Base-by-base conservation (phyloP, 2,888 invertebrate species). In the Epistrophe grossulariae region DNA sequence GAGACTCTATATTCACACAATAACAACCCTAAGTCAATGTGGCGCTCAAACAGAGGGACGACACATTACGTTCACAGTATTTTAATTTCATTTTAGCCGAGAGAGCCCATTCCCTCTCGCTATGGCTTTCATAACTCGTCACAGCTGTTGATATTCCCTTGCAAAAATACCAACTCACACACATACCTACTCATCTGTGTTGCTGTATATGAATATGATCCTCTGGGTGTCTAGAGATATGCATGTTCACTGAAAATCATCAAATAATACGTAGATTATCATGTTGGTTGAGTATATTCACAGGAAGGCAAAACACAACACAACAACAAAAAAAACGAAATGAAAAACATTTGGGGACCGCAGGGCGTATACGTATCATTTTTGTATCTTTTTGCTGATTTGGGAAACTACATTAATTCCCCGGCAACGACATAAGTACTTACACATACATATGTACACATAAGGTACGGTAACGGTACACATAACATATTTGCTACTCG, bases 71-170 rank as follows among this genome's bases (percentile, higher is more conserved):
- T 82, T 83, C 68, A 83, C 78, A 78, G 76, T 77, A 84, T 84
- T 84, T 84, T 84, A 84, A 84, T 84, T 80, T 84, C 74, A 84
- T 84, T 77, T 76, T 62, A 66, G 38, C 31, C 76, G 3, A 3
- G 2, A 76, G 7, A 38, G 11, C 15, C 38, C 35, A 17, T 31
- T 11, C 62, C 8, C 45, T 13, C 19, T 38, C 50, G 40, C n/a
- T 19, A 40, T 35, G 17, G 24, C 28, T 55, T 70, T 70, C 55
- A 74, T 52, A 62, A 68, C 71, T 72, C 72, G 77, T 77, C 80
- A 80, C 84, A 84, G 84, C 84, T 84, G 84, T 84, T 84, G 80
- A 80, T 72, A 68, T 80, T 84, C 80, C 77, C 72, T 80, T 11
- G 57, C 62, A 60, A 57, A 52, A 55, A 70, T 28, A 57, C 13